phyloP scores from a whole-genome alignment of 2,113 vertebrate genomes.

The human (Homo sapiens) region DNA sequence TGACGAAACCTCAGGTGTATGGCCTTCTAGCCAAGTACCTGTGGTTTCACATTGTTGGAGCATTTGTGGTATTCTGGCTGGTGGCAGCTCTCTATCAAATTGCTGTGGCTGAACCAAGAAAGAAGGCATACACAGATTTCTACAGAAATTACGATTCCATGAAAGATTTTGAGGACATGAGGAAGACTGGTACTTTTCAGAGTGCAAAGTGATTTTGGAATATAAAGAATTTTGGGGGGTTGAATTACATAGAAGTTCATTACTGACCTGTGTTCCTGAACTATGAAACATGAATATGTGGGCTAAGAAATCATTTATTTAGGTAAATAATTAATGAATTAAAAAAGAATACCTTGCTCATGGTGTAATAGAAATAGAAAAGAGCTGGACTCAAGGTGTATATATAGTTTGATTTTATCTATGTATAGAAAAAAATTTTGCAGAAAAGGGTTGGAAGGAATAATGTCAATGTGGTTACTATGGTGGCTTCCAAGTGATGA shows the following conservation, averaged over 20 bases:
- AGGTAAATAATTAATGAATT: background rate
- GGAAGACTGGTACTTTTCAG: background rate
- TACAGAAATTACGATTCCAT: background rate
- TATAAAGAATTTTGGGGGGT: background rate
- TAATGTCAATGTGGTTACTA: background rate
- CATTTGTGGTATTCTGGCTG: background rate
- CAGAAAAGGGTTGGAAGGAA: background rate
- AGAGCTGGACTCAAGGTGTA: background rate
- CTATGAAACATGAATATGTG: background rate
- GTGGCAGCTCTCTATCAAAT: background rate
- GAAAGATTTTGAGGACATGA: background rate
- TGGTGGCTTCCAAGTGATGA: background rate
- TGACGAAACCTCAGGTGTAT: background rate
- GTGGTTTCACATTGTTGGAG: background rate
- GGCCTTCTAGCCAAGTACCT: background rate
- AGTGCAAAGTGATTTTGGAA: background rate
- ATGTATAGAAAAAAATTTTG: background rate
- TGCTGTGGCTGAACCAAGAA: background rate
- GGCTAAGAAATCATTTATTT: background rate
- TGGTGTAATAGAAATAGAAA: background rate
- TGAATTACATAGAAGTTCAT: background rate
- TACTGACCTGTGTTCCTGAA: background rate
- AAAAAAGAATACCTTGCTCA: background rate
- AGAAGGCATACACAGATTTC: background rate
- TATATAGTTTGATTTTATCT: conserved; percentile 10